phyloP scores from a whole-genome alignment of 1,140 invertebrate genomes.

The Eulimnadia texana region DNA sequence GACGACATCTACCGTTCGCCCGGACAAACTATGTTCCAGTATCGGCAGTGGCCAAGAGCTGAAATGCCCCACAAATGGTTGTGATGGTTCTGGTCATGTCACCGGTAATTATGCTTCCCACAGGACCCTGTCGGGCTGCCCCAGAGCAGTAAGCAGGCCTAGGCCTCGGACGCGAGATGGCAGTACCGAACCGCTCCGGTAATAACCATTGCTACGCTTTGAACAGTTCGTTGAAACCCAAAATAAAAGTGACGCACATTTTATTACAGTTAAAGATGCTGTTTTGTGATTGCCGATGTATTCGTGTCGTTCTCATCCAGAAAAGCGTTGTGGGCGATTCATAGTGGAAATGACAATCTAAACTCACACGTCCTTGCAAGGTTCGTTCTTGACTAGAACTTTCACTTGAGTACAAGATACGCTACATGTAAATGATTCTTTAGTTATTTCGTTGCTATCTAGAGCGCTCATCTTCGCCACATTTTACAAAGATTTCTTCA shows the following conservation, averaged over 20 bases:
- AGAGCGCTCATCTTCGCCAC: no score
- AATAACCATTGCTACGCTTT: background rate
- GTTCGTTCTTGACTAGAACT: no score
- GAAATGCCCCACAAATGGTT: conserved; percentile 82
- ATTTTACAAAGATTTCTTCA: no score
- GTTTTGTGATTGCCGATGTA: background rate
- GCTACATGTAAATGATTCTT: no score
- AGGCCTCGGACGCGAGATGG: background rate
- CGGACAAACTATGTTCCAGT: background rate
- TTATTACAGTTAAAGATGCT: background rate
- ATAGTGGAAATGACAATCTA: no score
- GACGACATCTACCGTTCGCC: background rate
- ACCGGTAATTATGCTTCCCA: conserved; percentile 75
- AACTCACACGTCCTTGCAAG: no score
- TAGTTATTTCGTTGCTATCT: no score
- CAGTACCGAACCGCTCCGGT: conserved; percentile 4
- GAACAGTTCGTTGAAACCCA: no score
- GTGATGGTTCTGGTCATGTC: conserved; percentile 72
- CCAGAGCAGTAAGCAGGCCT: conserved; percentile 39
- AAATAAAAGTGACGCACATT: no score
- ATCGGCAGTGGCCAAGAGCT: conserved; percentile 40
- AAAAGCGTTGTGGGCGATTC: no score
- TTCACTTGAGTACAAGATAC: no score
- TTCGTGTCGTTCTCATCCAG: no score
- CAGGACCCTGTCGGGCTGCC: conserved; percentile 67